Evolutionary conservation across 2,888 invertebrate species (phyloP).

Genomic region (Tuta absoluta): DNA sequence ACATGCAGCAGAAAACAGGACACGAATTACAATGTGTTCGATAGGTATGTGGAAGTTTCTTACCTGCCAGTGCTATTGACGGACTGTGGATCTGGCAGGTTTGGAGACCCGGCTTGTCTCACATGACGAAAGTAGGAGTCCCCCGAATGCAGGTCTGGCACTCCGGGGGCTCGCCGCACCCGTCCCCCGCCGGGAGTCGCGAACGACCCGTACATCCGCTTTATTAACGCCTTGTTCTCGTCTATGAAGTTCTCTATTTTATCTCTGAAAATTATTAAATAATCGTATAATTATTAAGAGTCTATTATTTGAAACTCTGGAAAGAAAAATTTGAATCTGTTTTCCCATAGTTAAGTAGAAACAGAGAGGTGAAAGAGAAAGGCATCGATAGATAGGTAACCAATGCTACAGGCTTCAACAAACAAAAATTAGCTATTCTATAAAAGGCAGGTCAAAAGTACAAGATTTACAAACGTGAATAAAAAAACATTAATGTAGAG

Average conservation of each 20-base stretch:
- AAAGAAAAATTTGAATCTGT: too few species aligned
- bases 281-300: background rate
- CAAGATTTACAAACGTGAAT: too few species aligned
- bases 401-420: background rate
- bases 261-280: conserved; percentile 83
- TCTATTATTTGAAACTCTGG: background rate
- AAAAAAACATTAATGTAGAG: too few species aligned
- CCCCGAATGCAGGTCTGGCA: conserved; percentile 79
- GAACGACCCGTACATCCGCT: conserved; percentile 96
- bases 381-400: too few species aligned
- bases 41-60: too few species aligned
- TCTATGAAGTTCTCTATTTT: conserved; percentile 95
- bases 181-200: conserved; percentile 75
- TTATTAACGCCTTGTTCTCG: conserved; percentile 95
- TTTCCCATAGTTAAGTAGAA: too few species aligned
- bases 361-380: too few species aligned
- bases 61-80: conserved; percentile 54
- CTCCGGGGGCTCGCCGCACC: conserved; percentile 71
- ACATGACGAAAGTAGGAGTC: conserved; percentile 76
- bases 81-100: conserved; percentile 68
- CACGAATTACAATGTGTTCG: too few species aligned
- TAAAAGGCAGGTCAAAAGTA: too few species aligned
- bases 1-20: too few species aligned
- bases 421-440: background rate
- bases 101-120: conserved; percentile 59